These are phyloP conservation scores for Silurus asotus DNA, from an alignment of 2,113 vertebrate genomes.

Conservation along the genomic window DNA sequence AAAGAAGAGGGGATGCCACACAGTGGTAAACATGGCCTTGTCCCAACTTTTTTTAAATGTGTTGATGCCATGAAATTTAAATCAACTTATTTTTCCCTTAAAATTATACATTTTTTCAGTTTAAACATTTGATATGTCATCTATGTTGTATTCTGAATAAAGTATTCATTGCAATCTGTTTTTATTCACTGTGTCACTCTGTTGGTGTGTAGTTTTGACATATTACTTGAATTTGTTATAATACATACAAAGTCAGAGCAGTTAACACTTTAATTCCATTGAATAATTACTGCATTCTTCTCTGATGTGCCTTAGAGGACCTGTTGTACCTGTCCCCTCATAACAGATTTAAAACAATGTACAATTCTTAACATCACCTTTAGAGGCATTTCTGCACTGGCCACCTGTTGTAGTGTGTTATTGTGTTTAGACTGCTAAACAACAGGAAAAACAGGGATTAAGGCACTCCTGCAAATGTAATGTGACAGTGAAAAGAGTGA, in stretches of 20 bases:
- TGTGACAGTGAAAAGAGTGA: background rate
- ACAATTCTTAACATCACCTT: background rate
- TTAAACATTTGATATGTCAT: too few relatives aligned
- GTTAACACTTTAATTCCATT: background rate
- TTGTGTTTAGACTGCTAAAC: conserved; percentile 5
- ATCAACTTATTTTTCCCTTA: too few relatives aligned
- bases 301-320: background rate
- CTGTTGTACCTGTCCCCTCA: conserved; percentile 4
- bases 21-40: too few relatives aligned
- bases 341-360: background rate
- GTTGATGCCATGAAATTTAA: too few relatives aligned
- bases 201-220: background rate
- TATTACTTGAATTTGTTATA: background rate
- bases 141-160: too few relatives aligned
- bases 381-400: background rate
- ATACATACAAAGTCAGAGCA: background rate
- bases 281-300: background rate
- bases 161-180: too few relatives aligned
- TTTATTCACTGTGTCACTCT: background rate
- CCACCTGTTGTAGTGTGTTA: background rate
- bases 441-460: conserved; percentile 1
- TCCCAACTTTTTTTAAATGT: too few relatives aligned
- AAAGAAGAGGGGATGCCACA: too few relatives aligned
- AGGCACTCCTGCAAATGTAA: background rate
- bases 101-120: too few relatives aligned